Base-by-base conservation (phyloP, 2,113 vertebrate species). In the Odontophorus gujanensis region DNA sequence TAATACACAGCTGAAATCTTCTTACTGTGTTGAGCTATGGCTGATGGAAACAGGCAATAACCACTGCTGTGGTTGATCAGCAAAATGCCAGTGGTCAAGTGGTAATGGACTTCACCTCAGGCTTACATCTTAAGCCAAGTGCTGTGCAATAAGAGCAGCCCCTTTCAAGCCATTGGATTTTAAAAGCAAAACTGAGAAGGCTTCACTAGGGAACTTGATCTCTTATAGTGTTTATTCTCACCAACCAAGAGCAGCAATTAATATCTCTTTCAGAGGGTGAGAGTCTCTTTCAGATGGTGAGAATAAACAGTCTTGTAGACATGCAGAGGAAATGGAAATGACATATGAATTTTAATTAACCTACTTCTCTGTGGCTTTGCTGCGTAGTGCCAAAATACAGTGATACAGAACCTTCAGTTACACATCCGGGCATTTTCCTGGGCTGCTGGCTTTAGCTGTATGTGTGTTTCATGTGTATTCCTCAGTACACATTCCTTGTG, bases 291-390 rank as follows among this genome's bases (percentile, higher is more conserved):
- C 94, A 94, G 94, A 94, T 95, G 96, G 94, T 95, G 91, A 96
- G 80, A 95, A 95, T 95, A 95, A 97, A 96, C 93, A 94, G 85
- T 95, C 87, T 96, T 96, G 93, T 95, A 96, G 94, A 94, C 94
- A 94, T 84, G 62, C 85, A 95, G 53, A 79, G 80, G 85, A 94
- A 92, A 94, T 95, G 76, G 90, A 95, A 96, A 95, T 67, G 43
- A 95, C 93, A 95, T 36, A 78, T 6, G 5, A 85, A 90, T 96
- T 92, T 95, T 95, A 95, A 96, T 95, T 90, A 95, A 88, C 57
- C 48, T 80, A 63, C 45, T 97, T 90, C n/a, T 93, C 63, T 66
- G 85, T 0, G 0, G 61, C 68, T 91, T 92, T 86, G 47, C 69
- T 88, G 43, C 18, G 5, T 22, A 66, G 2, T 81, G 65, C 79